Conservation (phyloP, 2,113 vertebrate genomes). For the Odontophorus gujanensis region DNA sequence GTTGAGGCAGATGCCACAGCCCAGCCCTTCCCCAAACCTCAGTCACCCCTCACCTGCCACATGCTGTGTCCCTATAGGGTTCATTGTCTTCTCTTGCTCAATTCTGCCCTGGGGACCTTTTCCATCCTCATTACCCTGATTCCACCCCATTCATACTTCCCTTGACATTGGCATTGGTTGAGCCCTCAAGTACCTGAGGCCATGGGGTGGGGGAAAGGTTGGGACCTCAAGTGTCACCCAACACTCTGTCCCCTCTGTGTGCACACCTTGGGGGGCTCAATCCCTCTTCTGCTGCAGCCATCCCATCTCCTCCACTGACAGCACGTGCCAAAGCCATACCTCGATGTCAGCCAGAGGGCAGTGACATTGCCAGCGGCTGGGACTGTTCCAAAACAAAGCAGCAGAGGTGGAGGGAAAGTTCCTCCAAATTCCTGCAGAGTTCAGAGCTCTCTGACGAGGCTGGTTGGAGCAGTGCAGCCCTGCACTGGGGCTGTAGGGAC, state of each 20-base stretch:
- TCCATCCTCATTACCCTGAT: not conserved
- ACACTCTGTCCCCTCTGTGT: not conserved
- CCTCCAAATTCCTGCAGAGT: accelerated
- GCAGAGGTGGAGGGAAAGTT: not conserved
- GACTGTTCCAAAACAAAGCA: not conserved
- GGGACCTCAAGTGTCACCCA: too few relatives aligned
- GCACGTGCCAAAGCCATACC: too few relatives aligned
- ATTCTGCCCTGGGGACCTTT: not conserved
- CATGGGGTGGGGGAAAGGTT: not conserved
- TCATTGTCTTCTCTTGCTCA: not conserved
- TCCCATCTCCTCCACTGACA: not conserved
- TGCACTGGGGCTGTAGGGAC: not conserved
- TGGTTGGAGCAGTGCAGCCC: not conserved
- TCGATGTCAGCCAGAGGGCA: not conserved
- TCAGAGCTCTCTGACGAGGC: not conserved
- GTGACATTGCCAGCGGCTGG: not conserved
- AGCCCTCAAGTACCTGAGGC: not conserved
- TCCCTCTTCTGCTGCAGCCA: not conserved
- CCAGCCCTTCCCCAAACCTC: not conserved
- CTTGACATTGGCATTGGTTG: not conserved
- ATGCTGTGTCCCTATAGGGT: not conserved
- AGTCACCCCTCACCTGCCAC: not conserved
- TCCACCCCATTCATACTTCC: not conserved
- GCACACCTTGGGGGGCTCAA: not conserved
- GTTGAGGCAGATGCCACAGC: not conserved